A percentile compares a stretch with the other conserved stretches of the same genome.
phyloP scores from a whole-genome alignment of 2,113 vertebrate genomes.

The Mola mola region DNA sequence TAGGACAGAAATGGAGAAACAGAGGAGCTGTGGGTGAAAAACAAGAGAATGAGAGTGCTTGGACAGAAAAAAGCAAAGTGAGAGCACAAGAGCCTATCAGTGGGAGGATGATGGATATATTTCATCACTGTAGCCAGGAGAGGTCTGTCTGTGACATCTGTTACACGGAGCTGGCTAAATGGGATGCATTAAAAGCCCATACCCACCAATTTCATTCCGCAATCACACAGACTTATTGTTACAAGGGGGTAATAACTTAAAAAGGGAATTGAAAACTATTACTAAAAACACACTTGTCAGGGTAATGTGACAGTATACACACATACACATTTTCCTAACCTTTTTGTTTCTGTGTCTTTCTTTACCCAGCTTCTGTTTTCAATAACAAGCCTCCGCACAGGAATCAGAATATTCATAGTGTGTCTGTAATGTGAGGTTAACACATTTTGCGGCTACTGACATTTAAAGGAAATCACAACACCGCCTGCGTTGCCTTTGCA shows the following conservation, averaged over 20 bases:
- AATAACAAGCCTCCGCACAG: slow-evolving; percentile 73
- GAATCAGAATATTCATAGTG: slow-evolving; percentile 72
- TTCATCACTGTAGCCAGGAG: slow-evolving; percentile 77
- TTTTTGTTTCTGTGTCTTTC: slow-evolving; percentile 25
- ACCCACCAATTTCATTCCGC: slow-evolving; percentile 72
- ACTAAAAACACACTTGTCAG: slow-evolving; percentile 71
- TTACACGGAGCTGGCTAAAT: slow-evolving; percentile 74
- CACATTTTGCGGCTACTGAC: slow-evolving; percentile 79
- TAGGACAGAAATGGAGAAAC: slow-evolving; percentile 30
- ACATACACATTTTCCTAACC: slow-evolving; percentile 14
- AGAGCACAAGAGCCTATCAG: slow-evolving; percentile 61
- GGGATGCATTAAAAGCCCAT: slow-evolving; percentile 80
- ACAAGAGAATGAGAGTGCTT: slow-evolving; percentile 46
- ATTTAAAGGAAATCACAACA: slow-evolving; percentile 90
- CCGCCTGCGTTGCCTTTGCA: slow-evolving; percentile 81
- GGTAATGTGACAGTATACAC: slow-evolving; percentile 52
- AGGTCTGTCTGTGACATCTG: slow-evolving; percentile 79
- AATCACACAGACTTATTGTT: slow-evolving; percentile 74
- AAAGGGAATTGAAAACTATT: slow-evolving; percentile 74
- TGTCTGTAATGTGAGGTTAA: slow-evolving; percentile 75
- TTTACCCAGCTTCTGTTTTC: slow-evolving; percentile 64
- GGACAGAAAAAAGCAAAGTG: slow-evolving; percentile 36
- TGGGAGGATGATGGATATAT: slow-evolving; percentile 80
- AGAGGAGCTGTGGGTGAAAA: slow-evolving; percentile 36
- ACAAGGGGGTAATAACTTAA: slow-evolving; percentile 76